These are phyloP conservation scores for Micrasema longulum DNA, from an alignment of 1,140 invertebrate species.

Conservation along the genomic window DNA sequence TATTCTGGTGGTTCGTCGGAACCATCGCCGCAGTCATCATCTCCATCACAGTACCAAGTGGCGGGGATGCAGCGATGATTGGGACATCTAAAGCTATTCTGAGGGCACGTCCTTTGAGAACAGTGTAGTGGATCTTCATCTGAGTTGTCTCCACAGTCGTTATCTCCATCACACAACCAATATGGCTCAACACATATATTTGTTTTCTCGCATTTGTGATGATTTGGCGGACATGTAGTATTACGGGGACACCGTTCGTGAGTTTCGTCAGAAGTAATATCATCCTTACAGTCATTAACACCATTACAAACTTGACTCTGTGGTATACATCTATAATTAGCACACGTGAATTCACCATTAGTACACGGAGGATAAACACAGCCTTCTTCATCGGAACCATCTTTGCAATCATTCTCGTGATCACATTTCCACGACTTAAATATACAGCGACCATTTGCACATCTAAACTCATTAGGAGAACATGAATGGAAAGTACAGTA, in stretches of 20 bases:
- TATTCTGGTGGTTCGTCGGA: slow-evolving; percentile 92
- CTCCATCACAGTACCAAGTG: slow-evolving; percentile 93
- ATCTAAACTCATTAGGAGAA: slow-evolving; percentile 92
- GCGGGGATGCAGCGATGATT: slow-evolving; percentile 90
- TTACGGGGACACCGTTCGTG: slow-evolving; percentile 87
- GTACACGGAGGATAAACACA: slow-evolving; percentile 92
- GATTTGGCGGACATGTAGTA: slow-evolving; percentile 87
- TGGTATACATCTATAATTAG: slow-evolving; percentile 90
- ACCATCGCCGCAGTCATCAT: slow-evolving; percentile 90
- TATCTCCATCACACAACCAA: slow-evolving; percentile 93
- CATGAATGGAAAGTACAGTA: slow-evolving; percentile 96
- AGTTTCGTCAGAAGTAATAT: slow-evolving; percentile 90
- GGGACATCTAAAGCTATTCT: slow-evolving; percentile 90
- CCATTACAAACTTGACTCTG: slow-evolving; percentile 91
- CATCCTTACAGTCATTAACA: slow-evolving; percentile 95
- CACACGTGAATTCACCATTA: slow-evolving; percentile 93
- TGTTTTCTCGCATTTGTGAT: slow-evolving; percentile 92
- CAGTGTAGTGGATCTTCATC: slow-evolving; percentile 94
- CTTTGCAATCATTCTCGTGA: slow-evolving; percentile 95
- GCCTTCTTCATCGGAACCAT: slow-evolving; percentile 92
- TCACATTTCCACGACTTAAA: slow-evolving; percentile 96
- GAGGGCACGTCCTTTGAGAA: slow-evolving; percentile 87
- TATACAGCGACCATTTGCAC: slow-evolving; percentile 94
- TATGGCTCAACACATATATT: slow-evolving; percentile 96
- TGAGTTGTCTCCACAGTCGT: slow-evolving; percentile 96